Evolutionary conservation across 1,140 invertebrate genomes (phyloP).

Genomic region (Pseudoatta argentina): DNA sequence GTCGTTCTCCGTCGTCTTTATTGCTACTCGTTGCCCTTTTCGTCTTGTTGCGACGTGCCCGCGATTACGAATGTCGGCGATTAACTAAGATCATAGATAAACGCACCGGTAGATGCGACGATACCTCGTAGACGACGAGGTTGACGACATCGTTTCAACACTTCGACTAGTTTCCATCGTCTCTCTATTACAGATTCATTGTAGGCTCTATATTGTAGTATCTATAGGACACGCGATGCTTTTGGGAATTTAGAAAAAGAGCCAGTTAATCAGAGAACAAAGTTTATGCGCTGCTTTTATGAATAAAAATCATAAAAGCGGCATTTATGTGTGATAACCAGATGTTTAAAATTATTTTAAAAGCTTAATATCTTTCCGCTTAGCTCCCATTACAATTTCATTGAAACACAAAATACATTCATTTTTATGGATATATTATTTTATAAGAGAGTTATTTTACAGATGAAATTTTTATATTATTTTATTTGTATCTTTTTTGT

Average conservation of each 20-base stretch:
- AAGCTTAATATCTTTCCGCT: background rate
- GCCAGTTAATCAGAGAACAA: slow-evolving; percentile 23
- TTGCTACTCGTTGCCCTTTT: slow-evolving; percentile 70
- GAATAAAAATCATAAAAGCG: slow-evolving; percentile 6
- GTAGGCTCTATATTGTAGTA: no score
- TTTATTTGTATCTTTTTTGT: background rate
- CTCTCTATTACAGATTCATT: slow-evolving; percentile 74
- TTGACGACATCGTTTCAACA: slow-evolving; percentile 40
- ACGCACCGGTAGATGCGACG: slow-evolving; percentile 30
- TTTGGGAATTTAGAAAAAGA: slow-evolving; percentile 60
- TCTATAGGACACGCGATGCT: slow-evolving; percentile 74
- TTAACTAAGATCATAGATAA: slow-evolving; percentile 79
- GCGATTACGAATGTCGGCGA: slow-evolving; percentile 74
- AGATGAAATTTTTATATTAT: background rate
- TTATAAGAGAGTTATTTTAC: background rate
- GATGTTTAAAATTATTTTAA: background rate
- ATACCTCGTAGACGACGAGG: slow-evolving; percentile 41
- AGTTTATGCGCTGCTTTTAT: background rate
- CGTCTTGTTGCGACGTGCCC: slow-evolving; percentile 46
- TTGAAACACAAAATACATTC: background rate
- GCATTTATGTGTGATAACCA: background rate
- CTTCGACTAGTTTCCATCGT: slow-evolving; percentile 74
- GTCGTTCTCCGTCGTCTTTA: slow-evolving; percentile 60
- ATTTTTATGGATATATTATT: slow-evolving; percentile 8
- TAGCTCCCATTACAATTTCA: slow-evolving; percentile 6